Percentiles rank a stretch among this genome's conserved stretches.
Evolutionary conservation across 2,888 invertebrate genomes (phyloP).

Genomic region (Cephus pygmeus): DNA sequence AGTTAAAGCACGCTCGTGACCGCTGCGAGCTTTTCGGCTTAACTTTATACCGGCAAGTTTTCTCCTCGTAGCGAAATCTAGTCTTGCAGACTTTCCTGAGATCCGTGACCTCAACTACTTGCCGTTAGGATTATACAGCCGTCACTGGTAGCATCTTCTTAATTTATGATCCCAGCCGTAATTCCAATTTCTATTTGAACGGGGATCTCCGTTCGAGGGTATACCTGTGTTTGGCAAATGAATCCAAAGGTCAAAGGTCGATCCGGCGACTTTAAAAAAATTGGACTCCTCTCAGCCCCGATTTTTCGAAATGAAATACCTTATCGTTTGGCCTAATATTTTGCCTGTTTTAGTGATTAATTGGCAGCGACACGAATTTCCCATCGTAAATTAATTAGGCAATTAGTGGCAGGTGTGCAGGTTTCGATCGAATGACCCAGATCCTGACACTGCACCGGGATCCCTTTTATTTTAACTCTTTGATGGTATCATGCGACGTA

Average conservation of each 20-base stretch:
- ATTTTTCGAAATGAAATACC: background rate
- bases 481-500: conserved; percentile 1
- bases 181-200: conserved; percentile 48
- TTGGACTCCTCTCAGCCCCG: background rate
- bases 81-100: background rate
- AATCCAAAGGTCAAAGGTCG: too few species aligned
- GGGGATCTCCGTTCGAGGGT: too few species aligned
- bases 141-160: conserved; percentile 26
- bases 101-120: background rate
- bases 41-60: background rate
- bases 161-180: conserved; percentile 54
- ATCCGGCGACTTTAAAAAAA: background rate
- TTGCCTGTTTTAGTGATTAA: background rate
- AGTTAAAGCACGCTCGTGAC: background rate
- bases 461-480: conserved; percentile 3
- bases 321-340: background rate
- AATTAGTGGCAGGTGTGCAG: background rate
- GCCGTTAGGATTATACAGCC: too few species aligned
- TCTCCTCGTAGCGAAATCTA: background rate
- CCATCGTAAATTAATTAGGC: background rate
- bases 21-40: background rate
- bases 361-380: background rate
- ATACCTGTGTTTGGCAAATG: too few species aligned
- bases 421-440: background rate
- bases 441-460: background rate